Evolutionary conservation across 2,888 invertebrate species (phyloP), one percentile per base, ranked within the genome.

Genomic region (Platerodrilus igneus): DNA sequence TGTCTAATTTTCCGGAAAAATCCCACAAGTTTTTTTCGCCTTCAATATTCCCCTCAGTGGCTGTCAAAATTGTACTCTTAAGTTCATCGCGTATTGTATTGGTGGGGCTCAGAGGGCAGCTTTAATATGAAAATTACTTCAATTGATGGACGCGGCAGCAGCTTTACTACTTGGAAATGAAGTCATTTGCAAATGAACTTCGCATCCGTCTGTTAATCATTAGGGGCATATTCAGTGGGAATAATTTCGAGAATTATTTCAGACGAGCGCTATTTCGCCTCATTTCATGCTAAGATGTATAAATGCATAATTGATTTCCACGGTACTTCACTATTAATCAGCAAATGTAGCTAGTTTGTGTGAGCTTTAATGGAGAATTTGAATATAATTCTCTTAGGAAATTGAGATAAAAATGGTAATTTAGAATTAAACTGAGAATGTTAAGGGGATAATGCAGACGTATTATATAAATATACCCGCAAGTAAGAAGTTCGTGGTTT

Each of bases 181-280:
- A 67, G 63, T 66, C 64, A 66, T 67, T 66, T 67, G 67, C 67
- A 67, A 67, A 67, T 67, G 67, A 66, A 66, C 67, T 65, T 63
- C 61, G 60, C 59, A 57, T 62, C 61, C 56, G 59, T 58, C 60
- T 61, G 60, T 61, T 59, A 64, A 64, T 65, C 65, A 65, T 66
- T 64, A 63, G 64, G 64, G 64, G 62, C 65, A 67, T 66, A 67
- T 67, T 67, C 67, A 64, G 59, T 51, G 60, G 62, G 64, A 63
- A 67, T 65, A 64, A 67, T 67, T 66, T 61, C 61, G 48, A 59
- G 58, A 63, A 64, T 65, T 62, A 64, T 65, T 63, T 64, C 46
- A 41, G 41, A 32, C 46, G 33, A 37, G 36, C 39, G 43, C 34
- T 40, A 37, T 37, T 30, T 39, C 44, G 45, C 45, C 48, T 43